Evolutionary conservation across 2,888 invertebrate species (phyloP), one percentile per base, ranked within the genome.

Genomic region (Eilema griseolum): DNA sequence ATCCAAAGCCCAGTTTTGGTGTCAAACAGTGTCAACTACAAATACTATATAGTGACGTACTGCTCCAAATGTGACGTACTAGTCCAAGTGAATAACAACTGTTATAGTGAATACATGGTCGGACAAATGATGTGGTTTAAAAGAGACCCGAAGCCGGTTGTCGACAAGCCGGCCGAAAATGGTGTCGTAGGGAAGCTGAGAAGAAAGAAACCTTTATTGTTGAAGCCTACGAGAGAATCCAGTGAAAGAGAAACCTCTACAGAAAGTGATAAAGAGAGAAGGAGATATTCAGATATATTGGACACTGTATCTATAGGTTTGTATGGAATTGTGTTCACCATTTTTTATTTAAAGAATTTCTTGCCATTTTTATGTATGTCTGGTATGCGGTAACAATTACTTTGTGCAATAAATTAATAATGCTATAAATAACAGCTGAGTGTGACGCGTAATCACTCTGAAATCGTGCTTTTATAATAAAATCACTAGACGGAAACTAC

Each of bases 81-180:
- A 74, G 65, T 62, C 64, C 69, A 64, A 74, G 80, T 78, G 72
- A 69, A 71, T 66, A 57, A 75, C 28, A 75, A 65, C 72, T 41
- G 65, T 74, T 66, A 33, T 71, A 66, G 67, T 33, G 73, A 65
- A 75, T 77, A 76, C 73, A 83, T 83, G 82, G 82, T 82, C 63
- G 83, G 82, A 86, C 89, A 86, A 70, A 95, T 93, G 94, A 95
- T 95, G 95, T 95, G 95, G 95, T 95, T 95, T 76, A 95, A 93
- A 82, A 85, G 94, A 82, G 95, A 95, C 76, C 90, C 94, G 74
- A 95, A 94, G 83, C 83, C 88, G 77, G 90, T 88, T 75, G 85
- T 89, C 56, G 93, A 93, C 61, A 93, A 93, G 70, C 80, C 85
- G 66, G 87, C 83, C 26, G 93, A 94, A 69, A 92, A 93, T 81